These are phyloP conservation scores for Apteryx owenii DNA, from an alignment of 2,113 vertebrate species.

Conservation along the genomic window DNA sequence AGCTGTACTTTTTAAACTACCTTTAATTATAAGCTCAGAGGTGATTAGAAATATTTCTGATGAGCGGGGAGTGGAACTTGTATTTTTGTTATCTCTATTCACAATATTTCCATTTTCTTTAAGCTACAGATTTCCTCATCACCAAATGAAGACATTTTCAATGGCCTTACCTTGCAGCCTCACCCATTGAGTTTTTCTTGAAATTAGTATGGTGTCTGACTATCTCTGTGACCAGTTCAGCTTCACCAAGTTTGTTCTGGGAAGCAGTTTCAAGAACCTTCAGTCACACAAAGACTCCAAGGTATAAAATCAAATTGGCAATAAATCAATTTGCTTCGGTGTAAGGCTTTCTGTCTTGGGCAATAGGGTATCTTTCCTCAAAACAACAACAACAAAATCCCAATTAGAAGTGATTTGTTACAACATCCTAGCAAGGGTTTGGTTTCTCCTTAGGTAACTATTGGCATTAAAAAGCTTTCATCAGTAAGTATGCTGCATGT, in stretches of 20 bases:
- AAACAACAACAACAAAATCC: neutral
- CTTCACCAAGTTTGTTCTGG: neutral
- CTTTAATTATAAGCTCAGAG: neutral
- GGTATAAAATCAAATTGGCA: neutral
- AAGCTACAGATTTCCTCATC: neutral
- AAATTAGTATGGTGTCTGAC: neutral
- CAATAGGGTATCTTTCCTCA: neutral
- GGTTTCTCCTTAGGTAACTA: neutral
- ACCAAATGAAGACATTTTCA: neutral
- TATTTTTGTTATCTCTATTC: neutral
- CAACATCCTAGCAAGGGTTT: neutral
- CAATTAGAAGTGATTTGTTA: neutral
- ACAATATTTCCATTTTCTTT: neutral
- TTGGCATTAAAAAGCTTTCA: neutral
- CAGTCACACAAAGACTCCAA: neutral
- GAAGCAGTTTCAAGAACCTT: neutral
- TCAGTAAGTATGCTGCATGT: neutral
- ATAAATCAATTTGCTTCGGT: neutral
- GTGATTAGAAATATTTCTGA: neutral
- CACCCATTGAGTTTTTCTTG: neutral
- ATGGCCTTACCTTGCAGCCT: neutral
- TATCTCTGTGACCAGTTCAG: neutral
- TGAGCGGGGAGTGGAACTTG: neutral
- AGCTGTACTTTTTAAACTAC: neutral
- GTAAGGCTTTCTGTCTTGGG: constrained; percentile 16